These are phyloP conservation scores for Caiman crocodilus DNA, from an alignment of 2,797 vertebrate species.

Conservation along the genomic window DNA sequence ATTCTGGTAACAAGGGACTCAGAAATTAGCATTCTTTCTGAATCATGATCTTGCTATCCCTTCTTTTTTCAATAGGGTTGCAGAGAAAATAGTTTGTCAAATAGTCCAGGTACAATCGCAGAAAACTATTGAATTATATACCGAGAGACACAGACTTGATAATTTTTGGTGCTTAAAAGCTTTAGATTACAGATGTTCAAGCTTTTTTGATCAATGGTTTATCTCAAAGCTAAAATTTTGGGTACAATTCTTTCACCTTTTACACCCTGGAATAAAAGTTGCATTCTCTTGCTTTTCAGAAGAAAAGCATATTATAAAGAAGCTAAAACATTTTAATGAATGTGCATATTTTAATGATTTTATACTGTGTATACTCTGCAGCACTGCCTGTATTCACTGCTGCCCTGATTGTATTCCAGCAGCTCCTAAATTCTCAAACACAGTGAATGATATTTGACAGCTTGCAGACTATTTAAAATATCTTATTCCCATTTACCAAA, in stretches of 20 bases:
- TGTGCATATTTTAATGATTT: too few species aligned
- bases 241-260: background rate
- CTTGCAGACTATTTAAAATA: background rate
- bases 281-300: background rate
- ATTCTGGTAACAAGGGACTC: background rate
- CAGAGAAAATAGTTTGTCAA: background rate
- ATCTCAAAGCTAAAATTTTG: background rate
- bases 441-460: background rate
- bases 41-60: background rate
- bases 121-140: too few species aligned
- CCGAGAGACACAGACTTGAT: background rate
- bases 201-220: background rate
- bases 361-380: background rate
- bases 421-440: background rate
- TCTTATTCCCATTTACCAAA: background rate
- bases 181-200: background rate
- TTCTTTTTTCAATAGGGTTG: background rate
- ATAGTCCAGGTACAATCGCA: background rate
- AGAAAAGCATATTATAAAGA: background rate
- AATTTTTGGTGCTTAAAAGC: background rate
- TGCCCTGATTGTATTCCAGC: background rate
- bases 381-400: background rate
- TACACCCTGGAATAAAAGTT: background rate
- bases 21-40: background rate
- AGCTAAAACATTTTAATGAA: too few species aligned